Base-by-base conservation (phyloP, 2,797 vertebrate species). In the Scarus forsteni region DNA sequence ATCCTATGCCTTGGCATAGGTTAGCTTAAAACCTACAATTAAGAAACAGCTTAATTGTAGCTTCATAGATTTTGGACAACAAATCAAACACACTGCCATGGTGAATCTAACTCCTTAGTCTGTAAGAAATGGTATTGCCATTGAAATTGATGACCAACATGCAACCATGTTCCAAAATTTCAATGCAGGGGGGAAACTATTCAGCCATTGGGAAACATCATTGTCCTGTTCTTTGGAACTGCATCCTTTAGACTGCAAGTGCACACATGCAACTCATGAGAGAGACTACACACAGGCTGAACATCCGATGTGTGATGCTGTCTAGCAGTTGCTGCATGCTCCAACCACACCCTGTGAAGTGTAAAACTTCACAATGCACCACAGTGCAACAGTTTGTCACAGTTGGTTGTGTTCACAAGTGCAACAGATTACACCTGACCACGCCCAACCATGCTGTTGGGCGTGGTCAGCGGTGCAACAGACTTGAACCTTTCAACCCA, bases 401-500 rank as follows among this genome's bases (percentile, higher is more conserved):
- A 87, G 87, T 85, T 85, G 86, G 85, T 85, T 79, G 80, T 88
- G 87, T 91, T 85, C 81, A 88, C 85, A 86, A 88, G 81, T 90
- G 90, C 89, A 82, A 81, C 71, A 71, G 82, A 80, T 73, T 81
- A 86, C 81, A 76, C 73, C 81, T 81, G 89, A 90, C 87, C 87
- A 91, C 84, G 75, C 77, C 88, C 86, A 90, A 88, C 87, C 0
- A 3, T 0, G 0, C 3, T 4, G 79, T 87, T 90, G 88, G 83
- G 75, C 79, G 75, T 89, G 85, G 88, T 91, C 89, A 87, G 84
- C 66, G 66, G 85, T 79, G 83, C 83, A 64, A 88, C 83, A 88
- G 87, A 90, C 88, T 90, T 84, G 91, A 92, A 92, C 91, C 91
- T 92, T 92, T 92, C 91, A 92, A 92, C 91, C 91, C 91, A 73